phyloP scores from a whole-genome alignment of 64 coral and sea anemone genomes.

The Porites australiensis region DNA sequence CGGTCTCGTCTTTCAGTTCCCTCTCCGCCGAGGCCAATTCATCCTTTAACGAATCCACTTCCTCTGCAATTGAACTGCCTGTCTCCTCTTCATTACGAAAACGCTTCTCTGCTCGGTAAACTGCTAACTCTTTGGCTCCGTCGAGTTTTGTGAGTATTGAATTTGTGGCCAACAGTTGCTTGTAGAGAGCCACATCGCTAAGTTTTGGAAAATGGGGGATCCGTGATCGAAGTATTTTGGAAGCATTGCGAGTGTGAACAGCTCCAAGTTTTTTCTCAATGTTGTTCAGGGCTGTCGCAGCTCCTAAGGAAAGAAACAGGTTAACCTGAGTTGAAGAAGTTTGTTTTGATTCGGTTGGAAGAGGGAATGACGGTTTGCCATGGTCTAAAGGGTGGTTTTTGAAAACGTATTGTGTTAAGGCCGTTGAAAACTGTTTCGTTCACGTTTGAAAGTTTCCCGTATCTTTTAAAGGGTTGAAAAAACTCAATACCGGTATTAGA shows the following conservation, averaged over 20 bases:
- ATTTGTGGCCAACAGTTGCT: conserved; percentile 66
- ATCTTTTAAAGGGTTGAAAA: no score
- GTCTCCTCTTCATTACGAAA: conserved; percentile 66
- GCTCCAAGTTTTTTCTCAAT: conserved; percentile 78
- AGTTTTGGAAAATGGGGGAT: conserved; percentile 40
- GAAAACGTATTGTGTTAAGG: no score
- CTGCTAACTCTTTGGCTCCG: conserved; percentile 73
- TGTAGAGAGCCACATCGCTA: conserved; percentile 51
- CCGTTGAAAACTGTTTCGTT: no score
- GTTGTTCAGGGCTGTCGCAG: conserved; percentile 77
- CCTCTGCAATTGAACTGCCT: conserved; percentile 42
- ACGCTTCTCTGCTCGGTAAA: conserved; percentile 59
- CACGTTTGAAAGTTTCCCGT: no score
- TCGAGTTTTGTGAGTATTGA: conserved; percentile 75
- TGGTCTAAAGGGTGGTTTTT: no score
- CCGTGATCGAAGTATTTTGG: conserved; percentile 52
- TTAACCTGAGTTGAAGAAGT: background rate
- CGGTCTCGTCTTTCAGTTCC: conserved; percentile 58
- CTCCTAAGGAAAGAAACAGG: conserved; percentile 22
- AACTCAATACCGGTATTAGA: no score
- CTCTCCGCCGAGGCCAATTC: conserved; percentile 72
- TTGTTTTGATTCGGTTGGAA: background rate
- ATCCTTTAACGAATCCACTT: conserved; percentile 47
- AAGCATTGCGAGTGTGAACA: conserved; percentile 57
- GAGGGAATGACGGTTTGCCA: background rate